These are phyloP conservation scores for Adelphocoris suturalis DNA, from an alignment of 2,888 invertebrate species.

Conservation along the genomic window DNA sequence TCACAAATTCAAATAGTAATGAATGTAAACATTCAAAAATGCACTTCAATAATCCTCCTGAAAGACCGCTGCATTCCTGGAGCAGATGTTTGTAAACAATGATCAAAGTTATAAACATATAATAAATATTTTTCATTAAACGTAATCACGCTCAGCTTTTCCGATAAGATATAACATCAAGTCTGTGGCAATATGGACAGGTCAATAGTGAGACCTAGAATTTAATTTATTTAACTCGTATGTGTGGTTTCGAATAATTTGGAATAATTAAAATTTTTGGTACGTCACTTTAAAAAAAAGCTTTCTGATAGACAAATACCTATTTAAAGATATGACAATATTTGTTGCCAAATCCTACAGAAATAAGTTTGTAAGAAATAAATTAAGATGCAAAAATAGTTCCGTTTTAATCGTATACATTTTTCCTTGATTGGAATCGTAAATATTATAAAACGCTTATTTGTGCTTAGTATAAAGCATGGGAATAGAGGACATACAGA, in stretches of 20 bases:
- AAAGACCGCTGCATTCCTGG: constrained; percentile 43
- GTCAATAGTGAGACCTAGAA: constrained; percentile 46
- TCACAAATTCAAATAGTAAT: neutral
- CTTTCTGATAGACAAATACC: constrained; percentile 59
- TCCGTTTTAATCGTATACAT: constrained; percentile 73
- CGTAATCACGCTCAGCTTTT: constrained; percentile 32
- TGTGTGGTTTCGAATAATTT: constrained; percentile 21
- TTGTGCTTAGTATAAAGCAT: constrained; percentile 74
- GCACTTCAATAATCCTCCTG: neutral
- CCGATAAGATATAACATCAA: constrained; percentile 29
- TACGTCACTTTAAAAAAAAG: constrained; percentile 54
- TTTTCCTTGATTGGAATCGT: constrained; percentile 71
- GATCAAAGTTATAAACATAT: neutral
- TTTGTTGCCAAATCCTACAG: constrained; percentile 57
- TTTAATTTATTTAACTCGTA: constrained; percentile 46
- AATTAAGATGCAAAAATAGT: constrained; percentile 74
- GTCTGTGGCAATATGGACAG: constrained; percentile 48
- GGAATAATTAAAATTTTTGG: constrained; percentile 40
- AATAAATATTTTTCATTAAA: constrained; percentile 32
- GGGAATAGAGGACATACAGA: constrained; percentile 73
- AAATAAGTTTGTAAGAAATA: constrained; percentile 70
- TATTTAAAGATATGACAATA: constrained; percentile 49
- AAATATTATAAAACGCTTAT: constrained; percentile 73
- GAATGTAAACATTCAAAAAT: neutral
- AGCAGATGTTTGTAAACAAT: constrained; percentile 51